Base-by-base conservation (phyloP, 2,797 vertebrate genomes). In the Pipistrellus pygmaeus region DNA sequence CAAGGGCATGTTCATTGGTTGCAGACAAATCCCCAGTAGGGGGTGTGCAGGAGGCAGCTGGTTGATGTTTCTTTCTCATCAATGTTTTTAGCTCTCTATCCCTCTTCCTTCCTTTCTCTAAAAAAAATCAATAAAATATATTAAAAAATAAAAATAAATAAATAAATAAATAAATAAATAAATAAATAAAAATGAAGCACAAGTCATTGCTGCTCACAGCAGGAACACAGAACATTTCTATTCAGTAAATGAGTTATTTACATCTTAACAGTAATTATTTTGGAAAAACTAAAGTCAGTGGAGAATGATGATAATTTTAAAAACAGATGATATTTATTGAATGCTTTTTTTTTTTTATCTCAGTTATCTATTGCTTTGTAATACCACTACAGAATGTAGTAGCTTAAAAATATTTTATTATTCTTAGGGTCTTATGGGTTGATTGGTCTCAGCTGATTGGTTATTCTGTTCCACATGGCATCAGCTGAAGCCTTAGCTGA, bases 181-280 rank as follows among this genome's bases (percentile, higher is more conserved):
- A 44, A 44, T 71, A 51, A 30, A 9, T 44, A 44, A 44, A 44
- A 11, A 44, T 60, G 12, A 4, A 30, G 73, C 44, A 57, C 20
- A 68, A 72, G 13, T 82, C 64, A 5, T 62, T 73, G 55, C 32
- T 88, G 44, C 11, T 88, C 11, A 4, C 3, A 35, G 21, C 30
- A 73, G 66, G 17, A 84, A 78, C 27, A 73, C 12, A 64, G 9
- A 12, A 27, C 6, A 17, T 80, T 76, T 85, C n/a, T 48, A 8
- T 41, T 73, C 48, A 55, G 3, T 44, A 68, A 84, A 77, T 62
- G 38, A 92, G 23, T 57, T 89, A 25, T 87, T 89, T 38, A 44
- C 13, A 9, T 78, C 51, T 87, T 60, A 85, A 90, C 76, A 25
- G 80, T 88, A 64, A 84, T 66, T 76, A 69, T 87, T 92, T 84